Evolutionary conservation across 2,888 invertebrate genomes (phyloP).

Genomic region (Zygogramma bicolorata): DNA sequence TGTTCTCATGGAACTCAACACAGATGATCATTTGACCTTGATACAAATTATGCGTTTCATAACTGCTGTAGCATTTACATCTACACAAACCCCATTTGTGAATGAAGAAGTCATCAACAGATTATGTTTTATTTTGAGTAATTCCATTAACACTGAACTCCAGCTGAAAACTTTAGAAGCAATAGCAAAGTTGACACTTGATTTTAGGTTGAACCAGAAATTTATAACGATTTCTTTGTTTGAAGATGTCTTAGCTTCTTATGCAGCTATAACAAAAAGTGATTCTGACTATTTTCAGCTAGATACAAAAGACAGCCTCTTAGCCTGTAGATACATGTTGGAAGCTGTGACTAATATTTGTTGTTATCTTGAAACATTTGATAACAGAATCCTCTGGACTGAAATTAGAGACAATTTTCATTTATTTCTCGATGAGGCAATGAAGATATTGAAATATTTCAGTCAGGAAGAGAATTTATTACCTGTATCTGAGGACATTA

Average conservation of each 20-base stretch:
- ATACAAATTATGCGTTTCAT: conserved; percentile 80
- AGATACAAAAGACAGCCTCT: conserved; percentile 50
- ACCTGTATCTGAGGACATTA: conserved; percentile 53
- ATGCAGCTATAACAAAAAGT: conserved; percentile 44
- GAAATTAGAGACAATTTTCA: conserved; percentile 42
- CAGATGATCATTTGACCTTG: conserved; percentile 79
- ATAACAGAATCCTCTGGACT: conserved; percentile 35
- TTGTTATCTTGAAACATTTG: conserved; percentile 46
- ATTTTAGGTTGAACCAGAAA: conserved; percentile 48
- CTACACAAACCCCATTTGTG: conserved; percentile 67
- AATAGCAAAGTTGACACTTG: conserved; percentile 60
- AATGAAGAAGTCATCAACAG: conserved; percentile 70
- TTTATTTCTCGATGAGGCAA: conserved; percentile 45
- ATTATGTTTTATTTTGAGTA: conserved; percentile 79
- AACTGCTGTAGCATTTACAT: conserved; percentile 66
- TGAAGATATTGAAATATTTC: conserved; percentile 51
- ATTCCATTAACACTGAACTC: conserved; percentile 77
- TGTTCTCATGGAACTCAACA: conserved; percentile 71
- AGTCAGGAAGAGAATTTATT: conserved; percentile 53
- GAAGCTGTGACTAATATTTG: conserved; percentile 57
- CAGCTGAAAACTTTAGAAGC: conserved; percentile 72
- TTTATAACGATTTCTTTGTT: conserved; percentile 47
- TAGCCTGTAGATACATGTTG: conserved; percentile 50
- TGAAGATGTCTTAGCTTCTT: conserved; percentile 49
- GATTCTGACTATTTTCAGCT: conserved; percentile 50